Evolutionary conservation across 2,888 invertebrate species (phyloP), one percentile per base, ranked within the genome.

Genomic region (Acanthoscelides obtectus): DNA sequence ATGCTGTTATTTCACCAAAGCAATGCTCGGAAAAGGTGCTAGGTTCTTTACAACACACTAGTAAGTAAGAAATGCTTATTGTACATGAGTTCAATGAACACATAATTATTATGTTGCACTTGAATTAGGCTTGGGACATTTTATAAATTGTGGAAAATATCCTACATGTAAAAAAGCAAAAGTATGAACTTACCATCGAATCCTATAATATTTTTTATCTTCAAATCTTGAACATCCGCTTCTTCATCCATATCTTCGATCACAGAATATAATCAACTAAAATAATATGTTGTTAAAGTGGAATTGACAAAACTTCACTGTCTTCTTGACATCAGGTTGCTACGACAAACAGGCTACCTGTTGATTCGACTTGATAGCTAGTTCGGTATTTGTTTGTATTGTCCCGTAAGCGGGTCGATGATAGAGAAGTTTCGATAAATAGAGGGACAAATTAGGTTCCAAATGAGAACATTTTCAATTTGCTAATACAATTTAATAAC

Each of bases 171-270:
- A 66, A 2, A 66, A 20, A 21, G n/a, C n/a, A n/a, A 8, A 86
- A 84, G 22, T 86, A 86, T 0, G 86, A 86, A 0, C 69, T 85
- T 84, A 92, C 94, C 95, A 86, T 94, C 93, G 85, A 94, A 94
- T 69, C 94, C 94, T 78, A 95, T 92, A 73, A 94, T 92, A 67
- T 91, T 91, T 71, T 89, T 87, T 3, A 93, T 84, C 79, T 91
- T 88, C 71, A 95, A 87, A 80, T 88, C 89, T 80, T 88, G 86
- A 0, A 91, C 88, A 75, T 90, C 88, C 78, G 17, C 45, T 12
- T 45, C 45, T 45, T 45, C 45, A 12, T 45, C 45, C 45, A 45
- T 45, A 12, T 45, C 17, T 45, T 45, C 12, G 5, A 1, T 3
- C 6, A 12, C 1, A 1, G 5, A 45, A 1, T 45, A 45, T 17